Percentiles rank a stretch among this genome's conserved stretches.
Evolutionary conservation across 2,888 invertebrate genomes (phyloP).

Genomic region (Gortyna flavago): DNA sequence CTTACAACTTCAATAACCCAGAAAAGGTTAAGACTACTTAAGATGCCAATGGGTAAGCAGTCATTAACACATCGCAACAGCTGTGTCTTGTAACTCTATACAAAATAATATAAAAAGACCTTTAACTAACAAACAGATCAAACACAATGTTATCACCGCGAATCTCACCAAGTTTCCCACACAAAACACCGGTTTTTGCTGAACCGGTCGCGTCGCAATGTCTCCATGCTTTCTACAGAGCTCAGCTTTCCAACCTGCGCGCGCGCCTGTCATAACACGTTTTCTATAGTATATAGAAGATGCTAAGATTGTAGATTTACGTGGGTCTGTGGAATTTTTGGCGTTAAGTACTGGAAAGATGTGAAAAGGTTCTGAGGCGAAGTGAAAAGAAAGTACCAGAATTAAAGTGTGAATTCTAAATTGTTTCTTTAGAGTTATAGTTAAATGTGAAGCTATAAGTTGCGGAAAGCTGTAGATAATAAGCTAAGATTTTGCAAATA

Average conservation of each 20-base stretch:
- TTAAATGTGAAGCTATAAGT: background rate
- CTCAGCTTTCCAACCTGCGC: conserved; percentile 66
- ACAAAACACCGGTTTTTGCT: conserved; percentile 69
- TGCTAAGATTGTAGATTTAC: conserved; percentile 37
- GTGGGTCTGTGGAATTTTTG: conserved; percentile 30
- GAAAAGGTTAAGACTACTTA: background rate
- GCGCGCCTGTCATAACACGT: conserved; percentile 46
- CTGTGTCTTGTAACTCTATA: background rate
- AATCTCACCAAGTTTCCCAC: conserved; percentile 58
- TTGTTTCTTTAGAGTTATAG: background rate
- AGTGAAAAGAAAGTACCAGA: background rate
- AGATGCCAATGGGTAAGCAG: background rate
- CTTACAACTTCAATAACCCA: too few relatives aligned
- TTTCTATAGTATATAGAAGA: conserved; percentile 61
- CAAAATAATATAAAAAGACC: background rate
- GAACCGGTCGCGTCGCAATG: conserved; percentile 68
- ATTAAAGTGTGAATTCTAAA: background rate
- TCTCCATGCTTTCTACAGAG: conserved; percentile 74
- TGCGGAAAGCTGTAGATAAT: background rate
- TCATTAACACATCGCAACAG: background rate
- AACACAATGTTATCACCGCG: conserved; percentile 44
- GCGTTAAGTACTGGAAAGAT: conserved; percentile 7
- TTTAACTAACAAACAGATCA: background rate
- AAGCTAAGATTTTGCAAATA: background rate
- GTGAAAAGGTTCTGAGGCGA: background rate